Conservation (phyloP, 2,113 vertebrate species). For the Zosterops hypoxanthus region DNA sequence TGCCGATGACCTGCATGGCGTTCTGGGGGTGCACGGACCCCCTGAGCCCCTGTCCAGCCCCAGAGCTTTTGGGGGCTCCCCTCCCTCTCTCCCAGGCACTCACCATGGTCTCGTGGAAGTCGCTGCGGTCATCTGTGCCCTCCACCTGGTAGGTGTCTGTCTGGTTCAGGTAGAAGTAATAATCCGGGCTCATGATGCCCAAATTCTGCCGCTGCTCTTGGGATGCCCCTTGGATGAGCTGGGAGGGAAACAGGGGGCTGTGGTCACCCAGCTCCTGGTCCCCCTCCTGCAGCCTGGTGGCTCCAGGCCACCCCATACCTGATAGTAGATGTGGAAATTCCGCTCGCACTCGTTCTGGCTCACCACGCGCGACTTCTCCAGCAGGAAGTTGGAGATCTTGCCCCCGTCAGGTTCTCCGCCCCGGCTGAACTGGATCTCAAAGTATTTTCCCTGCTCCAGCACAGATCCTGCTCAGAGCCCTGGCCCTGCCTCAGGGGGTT, state of each 20-base stretch:
- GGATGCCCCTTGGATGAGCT: slow-evolving; percentile 90
- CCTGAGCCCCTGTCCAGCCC: fast-evolving
- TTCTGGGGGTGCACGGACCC: slow-evolving; percentile 70
- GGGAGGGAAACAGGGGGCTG: neutral
- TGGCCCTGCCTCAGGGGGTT: fast-evolving
- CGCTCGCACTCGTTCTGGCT: slow-evolving; percentile 93
- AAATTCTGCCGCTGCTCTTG: slow-evolving; percentile 86
- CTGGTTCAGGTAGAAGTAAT: slow-evolving; percentile 95
- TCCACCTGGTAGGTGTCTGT: slow-evolving; percentile 95
- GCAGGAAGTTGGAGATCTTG: slow-evolving; percentile 95
- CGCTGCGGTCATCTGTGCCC: slow-evolving; percentile 87
- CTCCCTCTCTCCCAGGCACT: neutral
- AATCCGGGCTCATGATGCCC: slow-evolving; percentile 91
- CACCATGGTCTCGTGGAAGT: slow-evolving; percentile 93
- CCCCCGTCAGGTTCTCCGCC: slow-evolving; percentile 95
- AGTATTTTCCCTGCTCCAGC: slow-evolving; percentile 89
- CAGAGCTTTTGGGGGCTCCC: fast-evolving
- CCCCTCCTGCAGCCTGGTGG: fast-evolving
- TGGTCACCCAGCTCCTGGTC: fast-evolving
- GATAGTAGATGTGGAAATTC: slow-evolving; percentile 98
- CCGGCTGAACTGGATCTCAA: slow-evolving; percentile 98
- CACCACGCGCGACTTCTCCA: slow-evolving; percentile 96
- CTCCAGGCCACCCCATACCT: slow-evolving; percentile 72
- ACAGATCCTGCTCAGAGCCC: neutral
- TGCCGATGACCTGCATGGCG: slow-evolving; percentile 95